Evolutionary conservation across 1,140 invertebrate genomes (phyloP).

Genomic region (Drosophila tropicalis): DNA sequence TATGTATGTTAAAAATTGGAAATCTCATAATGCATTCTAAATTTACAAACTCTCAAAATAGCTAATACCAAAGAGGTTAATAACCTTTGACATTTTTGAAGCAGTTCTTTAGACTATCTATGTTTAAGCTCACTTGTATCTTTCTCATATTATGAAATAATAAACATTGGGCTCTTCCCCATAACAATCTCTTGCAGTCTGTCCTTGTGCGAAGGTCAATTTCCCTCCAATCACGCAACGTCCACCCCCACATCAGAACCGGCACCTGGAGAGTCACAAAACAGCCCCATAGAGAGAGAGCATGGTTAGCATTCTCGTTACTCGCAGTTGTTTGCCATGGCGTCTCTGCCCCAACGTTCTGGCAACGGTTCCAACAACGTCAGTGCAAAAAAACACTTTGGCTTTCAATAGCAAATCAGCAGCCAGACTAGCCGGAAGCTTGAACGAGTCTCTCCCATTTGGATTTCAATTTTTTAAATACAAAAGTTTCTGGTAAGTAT

Average conservation of each 20-base stretch:
- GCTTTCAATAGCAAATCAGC: conserved; percentile 67
- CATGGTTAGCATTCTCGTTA: conserved; percentile 41
- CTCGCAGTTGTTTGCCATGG: conserved; percentile 21
- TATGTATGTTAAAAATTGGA: too few relatives aligned
- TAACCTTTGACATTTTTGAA: neutral
- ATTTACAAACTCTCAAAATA: neutral
- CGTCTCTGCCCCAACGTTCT: conserved; percentile 14
- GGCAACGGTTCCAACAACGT: conserved; percentile 19
- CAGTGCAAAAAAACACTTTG: conserved; percentile 27
- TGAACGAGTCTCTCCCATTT: conserved; percentile 45
- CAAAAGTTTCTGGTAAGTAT: conserved; percentile 71
- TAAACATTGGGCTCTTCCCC: conserved; percentile 5
- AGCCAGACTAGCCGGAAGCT: conserved; percentile 58
- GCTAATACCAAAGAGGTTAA: neutral
- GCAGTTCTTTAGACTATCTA: neutral
- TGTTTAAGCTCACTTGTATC: conserved; percentile 1
- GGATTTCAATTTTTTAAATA: conserved; percentile 62
- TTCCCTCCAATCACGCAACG: conserved; percentile 23
- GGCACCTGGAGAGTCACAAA: conserved; percentile 27
- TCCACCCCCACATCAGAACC: conserved; percentile 20
- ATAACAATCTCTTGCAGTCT: conserved; percentile 38
- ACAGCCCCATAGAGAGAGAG: conserved; percentile 28
- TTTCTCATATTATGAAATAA: conserved; percentile 22
- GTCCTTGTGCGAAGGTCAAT: conserved; percentile 78
- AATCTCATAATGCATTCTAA: neutral